Evolutionary conservation across 2,888 invertebrate genomes (phyloP).

Genomic region (Amphipyra berbera): DNA sequence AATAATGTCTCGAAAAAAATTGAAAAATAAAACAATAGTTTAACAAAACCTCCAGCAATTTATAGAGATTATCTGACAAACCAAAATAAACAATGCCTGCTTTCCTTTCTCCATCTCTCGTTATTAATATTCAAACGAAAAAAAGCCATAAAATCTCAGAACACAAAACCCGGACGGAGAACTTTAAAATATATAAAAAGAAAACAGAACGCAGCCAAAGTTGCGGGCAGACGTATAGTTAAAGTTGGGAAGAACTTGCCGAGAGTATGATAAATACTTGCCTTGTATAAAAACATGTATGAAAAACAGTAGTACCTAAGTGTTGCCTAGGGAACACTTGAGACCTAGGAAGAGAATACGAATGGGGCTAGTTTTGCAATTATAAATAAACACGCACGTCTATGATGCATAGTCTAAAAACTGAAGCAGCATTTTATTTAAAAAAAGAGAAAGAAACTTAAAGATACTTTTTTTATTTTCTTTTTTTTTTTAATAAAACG

Average conservation of each 20-base stretch:
- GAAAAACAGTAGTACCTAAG: slow-evolving; percentile 28
- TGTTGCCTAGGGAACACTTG: slow-evolving; percentile 44
- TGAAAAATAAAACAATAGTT: no score
- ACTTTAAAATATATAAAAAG: slow-evolving; percentile 55
- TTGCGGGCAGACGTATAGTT: slow-evolving; percentile 69
- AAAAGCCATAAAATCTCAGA: slow-evolving; percentile 41
- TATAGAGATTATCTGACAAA: slow-evolving; percentile 10
- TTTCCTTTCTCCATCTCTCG: slow-evolving; percentile 26
- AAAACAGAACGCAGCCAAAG: slow-evolving; percentile 55
- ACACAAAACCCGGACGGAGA: slow-evolving; percentile 51
- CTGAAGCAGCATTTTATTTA: not conserved
- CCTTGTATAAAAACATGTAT: slow-evolving; percentile 38
- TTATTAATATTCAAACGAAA: slow-evolving; percentile 59
- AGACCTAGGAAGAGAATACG: slow-evolving; percentile 10
- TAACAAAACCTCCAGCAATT: slow-evolving; percentile 12
- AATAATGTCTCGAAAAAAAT: no score
- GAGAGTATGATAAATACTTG: slow-evolving; percentile 72
- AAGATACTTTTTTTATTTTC: no score
- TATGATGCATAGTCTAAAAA: not conserved
- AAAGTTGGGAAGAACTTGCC: slow-evolving; percentile 68
- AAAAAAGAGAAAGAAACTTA: no score
- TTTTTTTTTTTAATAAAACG: no score
- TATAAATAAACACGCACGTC: slow-evolving; percentile 21
- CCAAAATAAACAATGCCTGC: slow-evolving; percentile 20
- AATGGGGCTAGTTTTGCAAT: slow-evolving; percentile 25